Conservation (phyloP, 2,113 vertebrate genomes). For the Poeciliopsis prolifica region DNA sequence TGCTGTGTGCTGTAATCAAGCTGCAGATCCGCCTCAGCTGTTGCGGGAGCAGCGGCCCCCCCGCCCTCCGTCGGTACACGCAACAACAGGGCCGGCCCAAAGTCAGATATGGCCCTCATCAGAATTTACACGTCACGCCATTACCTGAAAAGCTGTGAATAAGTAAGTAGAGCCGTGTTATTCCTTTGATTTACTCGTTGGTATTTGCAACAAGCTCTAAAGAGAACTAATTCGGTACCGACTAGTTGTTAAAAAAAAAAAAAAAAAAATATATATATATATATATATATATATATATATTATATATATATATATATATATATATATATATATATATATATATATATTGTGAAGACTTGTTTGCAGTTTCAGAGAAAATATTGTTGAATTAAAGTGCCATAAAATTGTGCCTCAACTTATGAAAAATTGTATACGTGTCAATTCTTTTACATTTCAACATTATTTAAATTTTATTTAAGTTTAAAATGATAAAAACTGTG, state of each 20-base stretch:
- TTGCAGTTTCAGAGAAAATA: neutral
- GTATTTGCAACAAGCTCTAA: neutral
- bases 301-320: too few relatives aligned
- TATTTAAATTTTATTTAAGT: neutral
- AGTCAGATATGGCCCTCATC: neutral
- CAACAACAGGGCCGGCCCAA: conserved; percentile 33
- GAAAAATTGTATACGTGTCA: too few relatives aligned
- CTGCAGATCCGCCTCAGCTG: conserved; percentile 81
- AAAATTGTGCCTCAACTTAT: too few relatives aligned
- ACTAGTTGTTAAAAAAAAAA: neutral
- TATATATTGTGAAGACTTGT: neutral
- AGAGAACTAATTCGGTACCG: neutral
- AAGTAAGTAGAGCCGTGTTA: neutral
- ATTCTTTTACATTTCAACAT: neutral
- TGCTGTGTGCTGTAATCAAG: conserved; percentile 69
- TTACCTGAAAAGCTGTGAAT: neutral
- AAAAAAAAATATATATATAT: too few relatives aligned
- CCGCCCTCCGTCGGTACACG: too few relatives aligned
- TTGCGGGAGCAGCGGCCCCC: conserved; percentile 33
- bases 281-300: too few relatives aligned
- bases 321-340: too few relatives aligned
- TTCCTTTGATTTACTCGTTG: neutral
- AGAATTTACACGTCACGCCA: neutral
- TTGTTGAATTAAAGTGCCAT: too few relatives aligned
- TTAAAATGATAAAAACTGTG: neutral